phyloP scores from a whole-genome alignment of 2,113 vertebrate genomes.

The Nycticorax nycticorax region DNA sequence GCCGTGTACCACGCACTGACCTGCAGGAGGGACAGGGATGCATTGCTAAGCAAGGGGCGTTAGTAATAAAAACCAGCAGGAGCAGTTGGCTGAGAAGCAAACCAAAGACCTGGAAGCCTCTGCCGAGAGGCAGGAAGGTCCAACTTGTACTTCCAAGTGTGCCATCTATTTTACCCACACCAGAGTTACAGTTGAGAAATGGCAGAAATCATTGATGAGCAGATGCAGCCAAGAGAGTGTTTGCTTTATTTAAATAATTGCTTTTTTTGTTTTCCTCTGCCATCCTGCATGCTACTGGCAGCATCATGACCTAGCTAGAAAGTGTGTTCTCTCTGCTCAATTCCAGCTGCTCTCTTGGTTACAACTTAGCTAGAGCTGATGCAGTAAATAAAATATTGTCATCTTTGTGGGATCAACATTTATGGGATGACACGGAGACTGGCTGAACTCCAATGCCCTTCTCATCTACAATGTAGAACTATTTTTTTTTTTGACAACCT shows the following conservation, averaged over 20 bases:
- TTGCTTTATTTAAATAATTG: background rate
- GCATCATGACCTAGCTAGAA: background rate
- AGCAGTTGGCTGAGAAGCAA: background rate
- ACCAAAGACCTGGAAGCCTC: background rate
- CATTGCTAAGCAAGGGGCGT: background rate
- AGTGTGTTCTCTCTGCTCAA: background rate
- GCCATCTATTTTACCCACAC: background rate
- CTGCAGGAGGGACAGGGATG: background rate
- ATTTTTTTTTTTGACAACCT: background rate
- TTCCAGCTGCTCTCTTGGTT: background rate
- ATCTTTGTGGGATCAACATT: background rate
- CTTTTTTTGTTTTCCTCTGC: background rate
- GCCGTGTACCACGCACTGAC: background rate
- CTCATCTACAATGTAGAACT: background rate
- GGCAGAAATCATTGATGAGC: background rate
- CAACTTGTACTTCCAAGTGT: background rate
- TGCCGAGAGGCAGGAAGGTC: background rate
- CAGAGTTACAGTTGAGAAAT: background rate
- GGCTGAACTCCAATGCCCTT: background rate
- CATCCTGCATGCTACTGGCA: background rate
- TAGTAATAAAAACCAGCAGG: background rate
- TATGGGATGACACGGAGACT: background rate
- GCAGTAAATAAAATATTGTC: background rate
- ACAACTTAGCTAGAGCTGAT: background rate
- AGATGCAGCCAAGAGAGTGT: background rate